Evolutionary conservation across 2,888 invertebrate species (phyloP).

Genomic region (Drosophila atroscutellata): DNA sequence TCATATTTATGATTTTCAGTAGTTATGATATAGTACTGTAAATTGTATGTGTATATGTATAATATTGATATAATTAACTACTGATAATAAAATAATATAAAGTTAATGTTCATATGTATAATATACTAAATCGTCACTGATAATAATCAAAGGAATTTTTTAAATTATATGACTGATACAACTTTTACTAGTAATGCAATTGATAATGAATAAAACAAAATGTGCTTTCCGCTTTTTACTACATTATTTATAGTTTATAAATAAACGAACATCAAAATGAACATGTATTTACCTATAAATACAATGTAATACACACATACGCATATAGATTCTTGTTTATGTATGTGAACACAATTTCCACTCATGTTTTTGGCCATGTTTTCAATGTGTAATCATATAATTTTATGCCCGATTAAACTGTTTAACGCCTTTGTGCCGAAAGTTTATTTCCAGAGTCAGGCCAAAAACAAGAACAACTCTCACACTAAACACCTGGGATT

Average conservation of each 20-base stretch:
- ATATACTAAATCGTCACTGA: not conserved
- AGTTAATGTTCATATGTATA: not conserved
- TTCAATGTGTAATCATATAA: conserved; percentile 59
- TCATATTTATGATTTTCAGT: not conserved
- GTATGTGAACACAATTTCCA: conserved; percentile 19
- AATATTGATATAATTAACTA: not conserved
- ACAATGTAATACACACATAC: not conserved
- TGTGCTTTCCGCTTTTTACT: not conserved
- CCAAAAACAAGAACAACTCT: conserved; percentile 22
- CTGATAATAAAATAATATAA: not conserved
- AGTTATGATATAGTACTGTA: not conserved
- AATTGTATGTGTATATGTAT: not conserved
- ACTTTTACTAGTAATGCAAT: not conserved
- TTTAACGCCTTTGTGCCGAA: conserved; percentile 61
- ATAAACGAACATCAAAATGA: not conserved
- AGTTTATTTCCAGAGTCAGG: conserved; percentile 69
- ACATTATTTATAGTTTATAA: not conserved
- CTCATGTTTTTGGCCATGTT: conserved; percentile 41
- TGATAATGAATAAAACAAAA: not conserved
- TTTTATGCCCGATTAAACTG: conserved; percentile 74
- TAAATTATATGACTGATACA: too few species aligned
- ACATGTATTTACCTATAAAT: not conserved
- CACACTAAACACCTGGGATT: not conserved
- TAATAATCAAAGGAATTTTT: not conserved
- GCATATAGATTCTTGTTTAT: not conserved